These are phyloP conservation scores for Meiosimyza decipiens DNA, from an alignment of 2,888 invertebrate species.

Conservation along the genomic window DNA sequence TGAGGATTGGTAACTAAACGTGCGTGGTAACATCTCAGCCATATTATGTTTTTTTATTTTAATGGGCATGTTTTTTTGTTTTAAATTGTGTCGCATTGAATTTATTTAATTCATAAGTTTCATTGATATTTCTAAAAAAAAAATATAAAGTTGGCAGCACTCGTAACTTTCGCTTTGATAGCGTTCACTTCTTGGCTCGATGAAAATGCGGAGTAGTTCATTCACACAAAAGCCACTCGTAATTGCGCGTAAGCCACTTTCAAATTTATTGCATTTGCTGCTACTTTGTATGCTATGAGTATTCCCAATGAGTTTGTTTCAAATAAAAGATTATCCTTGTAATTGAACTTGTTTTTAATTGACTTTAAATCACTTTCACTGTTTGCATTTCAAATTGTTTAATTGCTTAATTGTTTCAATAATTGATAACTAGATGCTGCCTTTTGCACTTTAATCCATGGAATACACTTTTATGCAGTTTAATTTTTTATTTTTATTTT, in stretches of 20 bases:
- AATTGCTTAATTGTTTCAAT: neutral
- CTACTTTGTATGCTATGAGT: neutral
- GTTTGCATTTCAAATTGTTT: neutral
- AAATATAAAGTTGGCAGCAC: too few relatives aligned
- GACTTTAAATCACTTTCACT: neutral
- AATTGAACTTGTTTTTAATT: neutral
- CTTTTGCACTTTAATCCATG: too few relatives aligned
- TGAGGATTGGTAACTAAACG: too few relatives aligned
- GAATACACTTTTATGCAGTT: too few relatives aligned
- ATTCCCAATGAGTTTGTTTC: neutral
- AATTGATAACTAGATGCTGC: too few relatives aligned
- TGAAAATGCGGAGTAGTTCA: constrained; percentile 6
- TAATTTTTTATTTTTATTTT: too few relatives aligned
- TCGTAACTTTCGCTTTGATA: constrained; percentile 31
- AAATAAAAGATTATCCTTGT: constrained; percentile 17
- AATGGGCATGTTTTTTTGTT: neutral
- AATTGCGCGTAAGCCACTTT: neutral
- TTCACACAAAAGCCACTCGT: constrained; percentile 15
- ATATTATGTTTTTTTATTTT: too few relatives aligned
- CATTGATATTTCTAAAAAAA: neutral
- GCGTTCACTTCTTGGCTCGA: constrained; percentile 21
- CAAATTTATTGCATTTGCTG: neutral
- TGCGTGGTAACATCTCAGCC: too few relatives aligned
- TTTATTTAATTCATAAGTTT: neutral
- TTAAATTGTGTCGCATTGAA: neutral